Conservation (phyloP, 2,888 invertebrate species). For the Drosophila neotestacea region DNA sequence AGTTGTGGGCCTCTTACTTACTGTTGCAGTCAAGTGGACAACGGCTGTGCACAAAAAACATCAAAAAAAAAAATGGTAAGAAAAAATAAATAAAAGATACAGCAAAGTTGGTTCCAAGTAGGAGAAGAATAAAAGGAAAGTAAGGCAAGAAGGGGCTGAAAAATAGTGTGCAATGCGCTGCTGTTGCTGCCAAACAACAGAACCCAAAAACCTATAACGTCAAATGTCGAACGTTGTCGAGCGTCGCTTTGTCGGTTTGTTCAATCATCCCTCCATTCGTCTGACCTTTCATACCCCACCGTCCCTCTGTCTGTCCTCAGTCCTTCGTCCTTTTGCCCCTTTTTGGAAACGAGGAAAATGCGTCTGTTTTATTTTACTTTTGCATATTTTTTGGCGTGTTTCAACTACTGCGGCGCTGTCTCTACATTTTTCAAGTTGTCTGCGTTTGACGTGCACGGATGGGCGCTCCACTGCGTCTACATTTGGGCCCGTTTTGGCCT, state of each 20-base stretch:
- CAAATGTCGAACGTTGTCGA: constrained; percentile 75
- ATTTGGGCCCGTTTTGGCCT: constrained; percentile 21
- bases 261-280: not conserved
- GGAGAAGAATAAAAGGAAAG: not conserved
- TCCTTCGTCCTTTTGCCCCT: not conserved
- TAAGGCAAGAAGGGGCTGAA: constrained; percentile 27
- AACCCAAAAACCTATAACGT: constrained; percentile 68
- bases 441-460: constrained; percentile 82
- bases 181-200: constrained; percentile 70
- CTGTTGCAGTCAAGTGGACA: constrained; percentile 73
- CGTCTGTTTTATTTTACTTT: constrained; percentile 82
- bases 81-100: constrained; percentile 28
- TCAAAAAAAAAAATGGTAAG: constrained; percentile 15
- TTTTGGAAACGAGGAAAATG: constrained; percentile 47
- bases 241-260: constrained; percentile 17
- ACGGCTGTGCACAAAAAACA: constrained; percentile 42
- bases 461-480: constrained; percentile 78
- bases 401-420: constrained; percentile 80
- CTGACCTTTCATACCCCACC: not conserved
- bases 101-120: not conserved
- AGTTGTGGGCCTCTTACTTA: constrained; percentile 1
- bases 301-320: not conserved
- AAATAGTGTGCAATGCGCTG: constrained; percentile 73
- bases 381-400: constrained; percentile 82
- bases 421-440: constrained; percentile 82